phyloP scores from a whole-genome alignment of 2,888 invertebrate genomes.

The Caenorhabditis sp. region DNA sequence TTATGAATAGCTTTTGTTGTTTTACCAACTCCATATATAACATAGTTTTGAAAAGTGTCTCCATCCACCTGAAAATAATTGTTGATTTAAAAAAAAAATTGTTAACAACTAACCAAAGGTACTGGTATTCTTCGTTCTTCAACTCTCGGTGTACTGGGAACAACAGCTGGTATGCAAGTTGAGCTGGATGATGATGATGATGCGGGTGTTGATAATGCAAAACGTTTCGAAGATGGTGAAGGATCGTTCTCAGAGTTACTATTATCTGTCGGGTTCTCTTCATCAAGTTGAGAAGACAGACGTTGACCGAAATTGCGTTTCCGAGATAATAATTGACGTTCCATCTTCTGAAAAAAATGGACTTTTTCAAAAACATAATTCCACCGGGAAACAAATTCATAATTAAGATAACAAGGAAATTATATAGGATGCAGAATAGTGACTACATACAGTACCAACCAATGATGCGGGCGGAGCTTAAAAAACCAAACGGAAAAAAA shows the following conservation, averaged over 20 bases:
- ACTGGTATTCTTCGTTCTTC: too few relatives aligned
- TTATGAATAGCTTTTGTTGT: slow-evolving; percentile 35
- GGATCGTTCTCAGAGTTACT: background rate
- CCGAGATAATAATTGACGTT: background rate
- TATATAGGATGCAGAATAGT: background rate
- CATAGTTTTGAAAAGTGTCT: slow-evolving; percentile 19
- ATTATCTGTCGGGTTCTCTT: background rate
- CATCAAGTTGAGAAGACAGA: slow-evolving; percentile 1
- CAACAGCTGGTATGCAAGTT: background rate
- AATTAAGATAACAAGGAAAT: background rate
- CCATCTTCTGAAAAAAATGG: background rate
- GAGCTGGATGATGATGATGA: background rate
- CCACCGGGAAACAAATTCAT: too few relatives aligned
- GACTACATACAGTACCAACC: background rate
- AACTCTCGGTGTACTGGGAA: background rate
- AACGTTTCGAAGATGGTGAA: background rate
- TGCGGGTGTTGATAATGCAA: background rate
- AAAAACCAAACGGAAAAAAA: background rate
- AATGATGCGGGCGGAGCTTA: background rate
- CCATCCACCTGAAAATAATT: slow-evolving; percentile 12
- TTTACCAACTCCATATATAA: slow-evolving; percentile 40
- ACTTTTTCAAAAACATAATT: too few relatives aligned
- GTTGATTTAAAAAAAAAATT: background rate
- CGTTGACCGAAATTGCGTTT: background rate
- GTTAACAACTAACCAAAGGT: too few relatives aligned